phyloP scores from a whole-genome alignment of 2,888 invertebrate species.

The Antheraea assamensis region DNA sequence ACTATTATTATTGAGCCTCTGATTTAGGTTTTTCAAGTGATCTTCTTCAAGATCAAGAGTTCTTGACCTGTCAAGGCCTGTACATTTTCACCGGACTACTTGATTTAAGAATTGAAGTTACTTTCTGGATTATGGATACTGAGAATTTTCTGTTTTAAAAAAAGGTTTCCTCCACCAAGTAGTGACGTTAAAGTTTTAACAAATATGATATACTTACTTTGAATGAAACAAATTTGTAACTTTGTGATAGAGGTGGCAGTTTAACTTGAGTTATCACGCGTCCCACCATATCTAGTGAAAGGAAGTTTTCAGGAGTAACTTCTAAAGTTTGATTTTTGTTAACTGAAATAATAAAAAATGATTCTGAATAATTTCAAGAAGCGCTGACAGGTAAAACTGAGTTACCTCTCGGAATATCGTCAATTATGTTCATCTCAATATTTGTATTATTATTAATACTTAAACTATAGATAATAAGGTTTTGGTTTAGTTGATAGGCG shows the following conservation, averaged over 20 bases:
- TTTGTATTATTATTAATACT: no score
- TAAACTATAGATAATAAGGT: no score
- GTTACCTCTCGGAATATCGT: background rate
- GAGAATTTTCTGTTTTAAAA: no score
- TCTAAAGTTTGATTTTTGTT: conserved; percentile 36
- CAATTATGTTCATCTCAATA: background rate
- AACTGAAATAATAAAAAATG: conserved; percentile 33
- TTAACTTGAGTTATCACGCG: conserved; percentile 53
- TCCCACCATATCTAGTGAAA: conserved; percentile 57
- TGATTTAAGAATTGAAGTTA: no score
- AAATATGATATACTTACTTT: conserved; percentile 41
- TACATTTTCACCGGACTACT: no score
- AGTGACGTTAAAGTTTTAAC: background rate
- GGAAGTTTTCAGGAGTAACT: conserved; percentile 55
- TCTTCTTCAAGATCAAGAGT: no score
- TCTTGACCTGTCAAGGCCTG: no score
- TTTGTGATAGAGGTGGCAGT: conserved; percentile 55
- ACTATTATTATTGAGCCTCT: no score
- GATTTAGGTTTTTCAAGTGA: no score
- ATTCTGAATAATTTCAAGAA: background rate
- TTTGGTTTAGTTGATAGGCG: no score
- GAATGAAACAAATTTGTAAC: conserved; percentile 53
- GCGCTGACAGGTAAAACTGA: background rate
- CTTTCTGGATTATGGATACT: no score
- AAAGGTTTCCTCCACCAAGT: background rate